Evolutionary conservation across 2,113 vertebrate species (phyloP), one percentile per base, ranked within the genome.

Genomic region (Oceanodroma tethys): DNA sequence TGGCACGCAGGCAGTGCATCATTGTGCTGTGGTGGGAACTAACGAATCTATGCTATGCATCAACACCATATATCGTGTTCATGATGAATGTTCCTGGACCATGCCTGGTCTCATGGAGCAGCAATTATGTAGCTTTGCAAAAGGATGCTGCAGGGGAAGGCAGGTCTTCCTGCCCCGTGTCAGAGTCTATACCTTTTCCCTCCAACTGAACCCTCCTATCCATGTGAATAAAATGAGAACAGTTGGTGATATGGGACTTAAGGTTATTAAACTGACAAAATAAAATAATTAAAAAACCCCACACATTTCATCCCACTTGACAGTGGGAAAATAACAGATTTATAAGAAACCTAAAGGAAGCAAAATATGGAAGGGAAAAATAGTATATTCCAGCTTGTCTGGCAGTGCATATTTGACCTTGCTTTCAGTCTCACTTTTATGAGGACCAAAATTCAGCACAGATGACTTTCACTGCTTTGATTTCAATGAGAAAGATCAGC

Each of bases 221-320:
- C 16, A 17, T 4, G 11, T 26, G 85, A 59, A 47, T 74, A 56
- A 87, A 90, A 53, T 62, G 13, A 50, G 22, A 66, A 75, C 3
- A 34, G 8, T 38, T 53, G 34, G 9, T 38, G 52, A 43, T 66
- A 26, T 34, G 34, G 34, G 7, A 59, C 8, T 90, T 81, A 13
- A 79, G 27, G 13, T 1, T 42, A 55, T 19, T n/a, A 42, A 56
- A 78, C 4, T 43, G 43, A 7, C 81, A 90, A 83, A 84, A 29
- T 23, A 12, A 65, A 73, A 73, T 25, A 74, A 40, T 38, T 66
- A 0, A 27, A 40, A 25, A 2, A 0, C 1, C 1, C 4, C 13
- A 6, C 9, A 25, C 25, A 45, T 60, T 73, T 52, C 71, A 56
- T 16, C 17, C 3, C 20, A 18, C 9, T 43, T 66, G 5, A 30